Base-by-base conservation (phyloP, 2,888 invertebrate species). In the Melinopterus prodromus region DNA sequence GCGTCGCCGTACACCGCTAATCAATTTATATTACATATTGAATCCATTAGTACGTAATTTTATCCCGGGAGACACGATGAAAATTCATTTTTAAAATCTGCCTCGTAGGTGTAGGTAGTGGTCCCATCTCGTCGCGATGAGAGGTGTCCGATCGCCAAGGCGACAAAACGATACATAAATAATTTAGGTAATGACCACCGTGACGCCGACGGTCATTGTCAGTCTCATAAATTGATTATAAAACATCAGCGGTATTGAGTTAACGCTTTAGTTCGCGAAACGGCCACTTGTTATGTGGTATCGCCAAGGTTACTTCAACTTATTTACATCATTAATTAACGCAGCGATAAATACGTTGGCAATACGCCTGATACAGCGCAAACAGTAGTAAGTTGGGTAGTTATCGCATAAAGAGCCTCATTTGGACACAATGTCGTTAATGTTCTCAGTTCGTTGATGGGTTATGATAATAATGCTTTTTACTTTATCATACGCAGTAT, bases 11-110 rank as follows among this genome's bases (percentile, higher is more conserved):
- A 53, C 53, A 53, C 7, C 53, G 53, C 53, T 53, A 53, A 53
- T 53, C 53, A 53, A 53, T 53, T 53, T 53, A 53, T 53, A 53
- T 53, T 53, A 53, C 53, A 53, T 53, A 53, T 53, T 53, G 53
- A 53, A 53, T 53, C 53, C 53, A 53, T 53, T 53, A 53, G 9
- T 12, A 53, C 12, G 53, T 53, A 53, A 53, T 53, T 53, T 53
- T 53, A 53, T 26, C 26, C 26, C 26, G 26, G 26, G 26, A 53
- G 7, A 53, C 7, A 2, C 53, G 53, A 53, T 53, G 5, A 53
- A 53, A 53, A 53, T 53, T 53, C 53, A 53, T 3, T 53, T 53
- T 53, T 53, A 53, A 53, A 7, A 12, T 53, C 7, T 53, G 12
- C 12, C 5, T 53, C 12, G 26, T 26, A 26, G 26, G 26, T 26